A percentile compares a stretch with the other conserved stretches of the same genome.
Evolutionary conservation across 2,797 vertebrate genomes (phyloP).

Genomic region (Phaenicophaeus curvirostris): DNA sequence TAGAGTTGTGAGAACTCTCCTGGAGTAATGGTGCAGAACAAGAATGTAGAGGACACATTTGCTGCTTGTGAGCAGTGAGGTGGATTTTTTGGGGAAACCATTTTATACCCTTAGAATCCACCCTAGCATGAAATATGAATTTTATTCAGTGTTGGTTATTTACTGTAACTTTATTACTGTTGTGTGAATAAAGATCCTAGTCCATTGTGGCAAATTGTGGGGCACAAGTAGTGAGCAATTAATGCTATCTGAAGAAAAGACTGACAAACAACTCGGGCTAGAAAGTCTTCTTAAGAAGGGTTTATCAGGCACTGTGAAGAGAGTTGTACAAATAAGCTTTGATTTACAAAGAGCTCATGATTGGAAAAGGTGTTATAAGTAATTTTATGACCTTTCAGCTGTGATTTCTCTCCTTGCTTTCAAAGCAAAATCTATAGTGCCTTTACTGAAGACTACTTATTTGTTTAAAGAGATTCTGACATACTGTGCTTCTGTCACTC

Average conservation of each 20-base stretch:
- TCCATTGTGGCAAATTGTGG: background rate
- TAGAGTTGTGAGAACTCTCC: background rate
- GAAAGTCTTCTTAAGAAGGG: background rate
- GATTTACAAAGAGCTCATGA: background rate
- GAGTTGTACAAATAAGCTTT: background rate
- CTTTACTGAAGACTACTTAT: background rate
- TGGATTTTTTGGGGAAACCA: background rate
- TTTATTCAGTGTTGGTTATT: background rate
- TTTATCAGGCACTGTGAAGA: background rate
- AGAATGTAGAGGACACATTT: background rate
- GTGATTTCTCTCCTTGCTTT: background rate
- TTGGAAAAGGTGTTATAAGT: background rate
- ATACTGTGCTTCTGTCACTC: background rate
- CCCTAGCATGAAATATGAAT: rapidly evolving
- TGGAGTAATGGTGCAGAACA: background rate
- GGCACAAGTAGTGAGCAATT: background rate
- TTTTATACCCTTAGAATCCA: background rate
- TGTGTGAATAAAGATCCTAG: background rate
- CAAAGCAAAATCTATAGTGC: background rate
- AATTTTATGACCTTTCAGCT: background rate
- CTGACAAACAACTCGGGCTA: background rate
- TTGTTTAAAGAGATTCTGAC: background rate
- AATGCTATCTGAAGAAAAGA: background rate
- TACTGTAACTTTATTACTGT: background rate
- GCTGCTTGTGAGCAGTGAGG: background rate